Percentiles rank a stretch among this genome's conserved stretches.
phyloP scores from a whole-genome alignment of 2,113 vertebrate species.

The Podiceps cristatus region DNA sequence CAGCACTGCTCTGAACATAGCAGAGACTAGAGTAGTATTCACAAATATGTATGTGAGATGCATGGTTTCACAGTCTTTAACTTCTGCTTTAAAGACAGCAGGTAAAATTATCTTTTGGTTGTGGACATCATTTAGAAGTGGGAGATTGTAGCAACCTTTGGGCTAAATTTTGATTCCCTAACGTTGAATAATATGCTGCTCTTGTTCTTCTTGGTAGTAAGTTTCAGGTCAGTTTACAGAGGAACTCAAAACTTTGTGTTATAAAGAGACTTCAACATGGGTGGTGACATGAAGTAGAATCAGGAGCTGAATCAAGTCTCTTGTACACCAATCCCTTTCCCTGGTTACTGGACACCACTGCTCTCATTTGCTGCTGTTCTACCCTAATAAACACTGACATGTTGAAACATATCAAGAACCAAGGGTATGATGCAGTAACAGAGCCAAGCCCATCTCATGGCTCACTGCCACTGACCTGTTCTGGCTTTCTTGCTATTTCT shows the following conservation, averaged over 20 bases:
- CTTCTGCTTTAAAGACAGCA: not conserved
- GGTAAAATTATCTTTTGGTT: not conserved
- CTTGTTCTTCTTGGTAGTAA: not conserved
- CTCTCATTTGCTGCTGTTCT: not conserved
- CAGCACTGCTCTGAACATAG: not conserved
- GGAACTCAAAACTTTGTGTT: not conserved
- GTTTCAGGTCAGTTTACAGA: not conserved
- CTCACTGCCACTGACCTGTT: not conserved
- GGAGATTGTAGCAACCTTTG: not conserved
- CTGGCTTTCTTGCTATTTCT: not conserved
- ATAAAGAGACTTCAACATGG: not conserved
- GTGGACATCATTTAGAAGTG: not conserved
- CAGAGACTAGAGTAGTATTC: not conserved
- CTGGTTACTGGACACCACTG: not conserved
- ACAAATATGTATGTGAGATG: not conserved
- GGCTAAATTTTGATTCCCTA: not conserved
- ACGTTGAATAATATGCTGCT: not conserved
- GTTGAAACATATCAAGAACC: not conserved
- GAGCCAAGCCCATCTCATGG: not conserved
- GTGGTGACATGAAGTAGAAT: not conserved
- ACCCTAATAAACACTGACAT: not conserved
- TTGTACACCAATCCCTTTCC: not conserved
- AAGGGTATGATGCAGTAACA: not conserved
- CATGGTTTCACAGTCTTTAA: not conserved
- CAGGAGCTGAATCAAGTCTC: not conserved